Base-by-base conservation (phyloP, 2,888 invertebrate species). In the Eupithecia abbreviata region DNA sequence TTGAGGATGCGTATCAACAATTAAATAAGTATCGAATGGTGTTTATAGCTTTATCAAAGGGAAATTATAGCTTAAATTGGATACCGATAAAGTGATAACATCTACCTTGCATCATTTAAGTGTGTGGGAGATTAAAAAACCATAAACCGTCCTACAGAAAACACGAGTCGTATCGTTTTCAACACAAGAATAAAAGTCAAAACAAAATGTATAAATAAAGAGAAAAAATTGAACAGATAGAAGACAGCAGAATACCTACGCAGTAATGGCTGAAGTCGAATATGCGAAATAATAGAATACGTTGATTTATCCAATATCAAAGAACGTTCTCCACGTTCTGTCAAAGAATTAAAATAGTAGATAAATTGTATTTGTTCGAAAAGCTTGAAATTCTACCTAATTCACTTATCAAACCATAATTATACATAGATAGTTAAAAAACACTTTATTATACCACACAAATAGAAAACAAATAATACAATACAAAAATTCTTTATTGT, bases 41-140 rank as follows among this genome's bases (percentile, higher is more conserved):
- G 78, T 80, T 82, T 80, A 82, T 81, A 77, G 80, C 81, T 81
- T 78, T 81, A 80, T 82, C 76, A 76, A 78, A 78, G 75, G 75
- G 65, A 72, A 79, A 77, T 80, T 76, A 66, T 67, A 65, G 65
- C 45, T 72, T 74, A 62, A 77, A 77, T 81, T 76, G 58, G 76
- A 73, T 77, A 73, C 71, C 71, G 77, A 82, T 82, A 77, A 78
- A 30, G 68, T 74, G 77, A 71, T 78, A 76, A 77, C 76, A 80
- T 80, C 74, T 41, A 43, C 65, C 49, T 74, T 74, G 74, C 78
- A 78, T 74, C 62, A 72, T 76, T 79, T 75, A 72, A 73, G 62
- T 69, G 43, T 77, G 70, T 71, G 49, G 74, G 76, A 77, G 71
- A 77, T 75, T 75, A 77, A 77, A 77, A 75, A 67, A 49, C 67